These are phyloP conservation scores for Bagarius yarrelli DNA, from an alignment of 2,113 vertebrate genomes.

Conservation along the genomic window DNA sequence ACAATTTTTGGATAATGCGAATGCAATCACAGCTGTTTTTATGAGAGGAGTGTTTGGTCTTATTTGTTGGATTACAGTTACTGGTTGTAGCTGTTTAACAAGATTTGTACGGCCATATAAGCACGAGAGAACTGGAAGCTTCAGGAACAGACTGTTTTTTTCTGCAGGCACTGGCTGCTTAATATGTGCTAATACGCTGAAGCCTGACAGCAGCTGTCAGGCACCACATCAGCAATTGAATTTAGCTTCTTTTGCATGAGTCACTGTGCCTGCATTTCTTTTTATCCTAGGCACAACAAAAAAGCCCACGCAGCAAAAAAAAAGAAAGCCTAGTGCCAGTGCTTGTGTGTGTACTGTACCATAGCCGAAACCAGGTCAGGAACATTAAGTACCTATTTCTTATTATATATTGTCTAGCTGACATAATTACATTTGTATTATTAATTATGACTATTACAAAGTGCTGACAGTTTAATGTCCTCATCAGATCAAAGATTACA, in stretches of 20 bases:
- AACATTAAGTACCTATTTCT: not conserved
- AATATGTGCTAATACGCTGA: not conserved
- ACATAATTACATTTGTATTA: not conserved
- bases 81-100: not conserved
- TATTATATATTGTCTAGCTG: not conserved
- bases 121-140: not conserved
- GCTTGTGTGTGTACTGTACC: not conserved
- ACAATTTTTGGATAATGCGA: slow-evolving; percentile 6
- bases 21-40: slow-evolving; percentile 29
- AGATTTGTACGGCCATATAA: not conserved
- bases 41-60: slow-evolving; percentile 42
- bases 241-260: slow-evolving; percentile 34
- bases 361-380: slow-evolving; percentile 7
- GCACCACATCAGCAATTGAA: slow-evolving; percentile 4
- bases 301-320: not conserved
- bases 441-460: not conserved
- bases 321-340: not conserved
- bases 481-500: not conserved
- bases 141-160: slow-evolving; percentile 12
- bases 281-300: not conserved
- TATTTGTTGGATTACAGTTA: not conserved
- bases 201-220: slow-evolving; percentile 37
- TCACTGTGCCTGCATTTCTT: slow-evolving; percentile 1
- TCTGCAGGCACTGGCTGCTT: not conserved
- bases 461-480: not conserved